Percentiles rank a stretch among this genome's conserved stretches.
Conservation (phyloP, 2,888 invertebrate species). For the Lepas anatifera region DNA sequence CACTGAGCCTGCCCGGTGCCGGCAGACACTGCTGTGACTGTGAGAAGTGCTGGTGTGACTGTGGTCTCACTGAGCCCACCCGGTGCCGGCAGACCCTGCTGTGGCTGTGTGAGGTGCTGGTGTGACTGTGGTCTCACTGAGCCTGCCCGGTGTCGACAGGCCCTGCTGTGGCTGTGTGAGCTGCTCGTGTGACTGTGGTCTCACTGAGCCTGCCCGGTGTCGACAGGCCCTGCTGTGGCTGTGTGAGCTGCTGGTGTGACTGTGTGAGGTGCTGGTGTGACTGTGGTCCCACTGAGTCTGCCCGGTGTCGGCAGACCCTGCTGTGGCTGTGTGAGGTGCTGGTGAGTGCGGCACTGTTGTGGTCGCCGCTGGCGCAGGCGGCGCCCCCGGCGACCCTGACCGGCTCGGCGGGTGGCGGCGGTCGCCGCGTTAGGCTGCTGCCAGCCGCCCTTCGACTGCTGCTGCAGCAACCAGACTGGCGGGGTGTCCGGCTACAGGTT, state of each 20-base stretch:
- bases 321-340: conserved; percentile 15
- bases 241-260: not conserved
- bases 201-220: not conserved
- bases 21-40: no score
- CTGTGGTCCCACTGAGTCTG: no score
- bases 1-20: no score
- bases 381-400: not conserved
- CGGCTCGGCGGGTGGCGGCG: no score
- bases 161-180: not conserved
- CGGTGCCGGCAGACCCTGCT: no score
- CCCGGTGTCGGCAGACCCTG: not conserved
- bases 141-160: no score
- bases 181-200: no score
- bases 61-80: no score
- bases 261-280: no score
- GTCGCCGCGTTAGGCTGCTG: not conserved
- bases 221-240: conserved; percentile 14
- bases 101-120: no score
- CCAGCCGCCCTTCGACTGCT: not conserved
- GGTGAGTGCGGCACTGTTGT: not conserved
- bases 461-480: not conserved
- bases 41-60: no score
- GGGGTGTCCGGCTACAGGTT: not conserved
- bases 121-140: no score
- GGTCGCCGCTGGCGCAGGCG: not conserved